These are phyloP conservation scores for Oxycera nigricornis DNA, from an alignment of 2,888 invertebrate species.

Conservation along the genomic window DNA sequence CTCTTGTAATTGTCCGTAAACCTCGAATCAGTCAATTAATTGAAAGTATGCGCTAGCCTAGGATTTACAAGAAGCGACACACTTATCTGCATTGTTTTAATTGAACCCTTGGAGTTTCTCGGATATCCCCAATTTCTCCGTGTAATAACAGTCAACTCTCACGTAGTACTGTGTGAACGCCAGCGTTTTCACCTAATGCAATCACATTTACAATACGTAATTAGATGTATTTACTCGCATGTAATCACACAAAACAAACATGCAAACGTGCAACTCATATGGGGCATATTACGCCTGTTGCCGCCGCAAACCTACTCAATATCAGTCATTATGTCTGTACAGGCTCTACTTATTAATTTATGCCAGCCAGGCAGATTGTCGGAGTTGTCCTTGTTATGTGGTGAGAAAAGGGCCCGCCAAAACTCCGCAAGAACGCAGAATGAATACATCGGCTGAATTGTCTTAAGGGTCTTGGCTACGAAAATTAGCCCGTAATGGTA, in stretches of 20 bases:
- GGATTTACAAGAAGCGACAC: too few species aligned
- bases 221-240: neutral
- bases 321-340: constrained; percentile 7
- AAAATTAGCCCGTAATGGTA: neutral
- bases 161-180: too few species aligned
- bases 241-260: constrained; percentile 15
- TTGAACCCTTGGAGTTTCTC: too few species aligned
- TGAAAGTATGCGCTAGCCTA: too few species aligned
- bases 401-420: neutral
- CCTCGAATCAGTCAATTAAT: too few species aligned
- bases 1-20: too few species aligned
- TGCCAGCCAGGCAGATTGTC: neutral
- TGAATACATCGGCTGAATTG: neutral
- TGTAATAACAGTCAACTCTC: too few species aligned
- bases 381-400: constrained; percentile 8
- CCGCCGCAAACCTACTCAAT: constrained; percentile 6
- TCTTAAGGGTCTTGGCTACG: neutral
- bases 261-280: constrained; percentile 17
- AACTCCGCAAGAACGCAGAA: neutral
- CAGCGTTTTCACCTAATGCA: neutral
- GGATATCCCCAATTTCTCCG: too few species aligned
- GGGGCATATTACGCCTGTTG: constrained; percentile 21
- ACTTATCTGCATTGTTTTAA: too few species aligned
- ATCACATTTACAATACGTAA: constrained; percentile 4
- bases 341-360: constrained; percentile 22